These are phyloP conservation scores for Galeruca laticollis DNA, from an alignment of 2,888 invertebrate species.

Conservation along the genomic window DNA sequence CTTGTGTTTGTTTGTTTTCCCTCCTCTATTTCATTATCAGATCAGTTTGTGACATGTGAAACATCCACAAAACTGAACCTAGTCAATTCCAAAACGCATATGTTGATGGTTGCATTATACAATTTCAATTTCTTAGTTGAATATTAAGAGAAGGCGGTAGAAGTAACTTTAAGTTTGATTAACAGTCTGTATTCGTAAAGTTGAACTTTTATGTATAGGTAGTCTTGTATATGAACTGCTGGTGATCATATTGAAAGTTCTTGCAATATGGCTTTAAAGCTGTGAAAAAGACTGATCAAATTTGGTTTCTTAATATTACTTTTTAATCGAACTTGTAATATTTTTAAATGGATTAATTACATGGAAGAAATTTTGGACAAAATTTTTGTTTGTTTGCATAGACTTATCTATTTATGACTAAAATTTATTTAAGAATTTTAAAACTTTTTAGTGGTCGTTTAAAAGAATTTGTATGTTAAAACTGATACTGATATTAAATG, in stretches of 20 bases:
- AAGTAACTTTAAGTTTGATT: too few species aligned
- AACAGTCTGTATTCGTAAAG: too few species aligned
- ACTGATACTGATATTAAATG: conserved; percentile 45
- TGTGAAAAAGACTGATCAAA: background rate
- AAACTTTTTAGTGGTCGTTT: conserved; percentile 42
- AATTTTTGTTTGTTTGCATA: conserved; percentile 15
- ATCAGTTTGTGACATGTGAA: too few species aligned
- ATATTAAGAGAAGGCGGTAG: too few species aligned
- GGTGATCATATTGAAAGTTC: background rate
- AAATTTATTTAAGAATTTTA: conserved; percentile 41
- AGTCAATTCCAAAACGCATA: too few species aligned
- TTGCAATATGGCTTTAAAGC: background rate
- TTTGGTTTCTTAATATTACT: background rate
- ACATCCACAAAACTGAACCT: too few species aligned
- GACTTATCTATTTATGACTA: conserved; percentile 13
- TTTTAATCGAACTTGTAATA: background rate
- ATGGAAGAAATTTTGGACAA: background rate
- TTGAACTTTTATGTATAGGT: background rate
- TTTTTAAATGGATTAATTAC: too few species aligned
- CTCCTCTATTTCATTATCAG: too few species aligned
- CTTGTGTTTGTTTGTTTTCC: too few species aligned
- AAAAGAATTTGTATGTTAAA: conserved; percentile 41
- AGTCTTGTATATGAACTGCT: background rate
- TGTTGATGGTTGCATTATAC: too few species aligned
- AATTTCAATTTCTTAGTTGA: too few species aligned